phyloP scores from a whole-genome alignment of 2,888 invertebrate genomes.

The Cylloceria caligata region DNA sequence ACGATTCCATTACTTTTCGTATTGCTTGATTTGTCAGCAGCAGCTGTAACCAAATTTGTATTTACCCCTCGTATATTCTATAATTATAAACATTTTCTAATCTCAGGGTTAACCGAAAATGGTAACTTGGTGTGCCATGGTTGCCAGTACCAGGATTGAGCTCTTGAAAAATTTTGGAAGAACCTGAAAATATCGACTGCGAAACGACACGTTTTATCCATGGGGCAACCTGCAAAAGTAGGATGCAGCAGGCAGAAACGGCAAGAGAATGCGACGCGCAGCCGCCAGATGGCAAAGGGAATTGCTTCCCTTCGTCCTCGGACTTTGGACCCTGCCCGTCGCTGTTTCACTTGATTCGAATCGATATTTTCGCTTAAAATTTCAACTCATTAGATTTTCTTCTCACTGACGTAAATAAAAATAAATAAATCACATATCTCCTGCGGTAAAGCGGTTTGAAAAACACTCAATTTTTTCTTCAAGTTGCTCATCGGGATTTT shows the following conservation, averaged over 20 bases:
- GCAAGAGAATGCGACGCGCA: constrained; percentile 76
- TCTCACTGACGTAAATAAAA: too few relatives aligned
- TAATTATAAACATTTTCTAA: constrained; percentile 14
- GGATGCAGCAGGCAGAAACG: constrained; percentile 75
- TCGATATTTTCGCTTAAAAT: constrained; percentile 57
- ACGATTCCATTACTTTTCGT: constrained; percentile 31
- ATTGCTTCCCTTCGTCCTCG: constrained; percentile 73
- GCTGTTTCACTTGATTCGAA: constrained; percentile 58
- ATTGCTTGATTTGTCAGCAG: constrained; percentile 71
- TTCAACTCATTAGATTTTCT: background rate
- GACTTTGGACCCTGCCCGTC: constrained; percentile 57
- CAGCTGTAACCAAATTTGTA: constrained; percentile 56
- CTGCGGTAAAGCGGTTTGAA: too few relatives aligned
- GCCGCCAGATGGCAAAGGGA: constrained; percentile 84
- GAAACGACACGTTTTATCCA: constrained; percentile 76
- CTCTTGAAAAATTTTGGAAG: constrained; percentile 33
- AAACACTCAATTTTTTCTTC: background rate
- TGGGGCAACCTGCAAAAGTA: constrained; percentile 66
- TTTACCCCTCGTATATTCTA: constrained; percentile 7
- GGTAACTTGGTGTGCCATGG: constrained; percentile 30
- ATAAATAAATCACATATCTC: too few relatives aligned
- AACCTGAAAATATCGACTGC: constrained; percentile 81
- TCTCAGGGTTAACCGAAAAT: background rate
- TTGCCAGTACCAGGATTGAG: constrained; percentile 45
- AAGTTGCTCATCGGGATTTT: background rate